Conservation (phyloP, 2,113 vertebrate genomes). For the Oryzias javanicus region DNA sequence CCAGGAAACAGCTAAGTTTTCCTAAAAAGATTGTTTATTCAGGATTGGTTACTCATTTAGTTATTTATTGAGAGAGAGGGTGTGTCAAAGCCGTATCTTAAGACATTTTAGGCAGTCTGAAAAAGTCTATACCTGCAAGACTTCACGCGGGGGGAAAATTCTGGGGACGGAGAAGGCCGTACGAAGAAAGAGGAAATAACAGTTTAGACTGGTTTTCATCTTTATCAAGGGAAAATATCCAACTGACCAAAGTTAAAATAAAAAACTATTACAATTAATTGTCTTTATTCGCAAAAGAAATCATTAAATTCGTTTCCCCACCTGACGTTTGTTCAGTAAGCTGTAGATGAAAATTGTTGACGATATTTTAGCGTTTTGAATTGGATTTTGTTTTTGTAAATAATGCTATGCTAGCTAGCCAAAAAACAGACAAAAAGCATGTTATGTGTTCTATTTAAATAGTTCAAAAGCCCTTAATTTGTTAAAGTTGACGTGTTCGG, state of each 20-base stretch:
- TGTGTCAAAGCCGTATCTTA: rapidly evolving
- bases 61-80: neutral
- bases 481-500: neutral
- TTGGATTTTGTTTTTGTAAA: slow-evolving; percentile 3
- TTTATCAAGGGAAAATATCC: neutral
- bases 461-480: slow-evolving; percentile 5
- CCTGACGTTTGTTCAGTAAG: slow-evolving; percentile 1
- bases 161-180: rapidly evolving
- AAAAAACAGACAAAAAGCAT: neutral
- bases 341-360: slow-evolving; percentile 23
- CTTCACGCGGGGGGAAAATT: neutral
- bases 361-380: slow-evolving; percentile 13
- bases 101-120: neutral
- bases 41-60: rapidly evolving
- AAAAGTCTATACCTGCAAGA: slow-evolving; percentile 27
- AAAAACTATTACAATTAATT: neutral
- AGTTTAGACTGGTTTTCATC: slow-evolving; percentile 14
- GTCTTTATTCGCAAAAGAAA: neutral
- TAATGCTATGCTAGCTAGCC: slow-evolving; percentile 15
- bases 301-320: neutral
- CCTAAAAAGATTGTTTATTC: no score
- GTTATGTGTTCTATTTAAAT: neutral
- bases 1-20: neutral
- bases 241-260: neutral
- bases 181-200: slow-evolving; percentile 32